Conservation (phyloP, 2,797 vertebrate species). For the Monodelphis domestica region DNA sequence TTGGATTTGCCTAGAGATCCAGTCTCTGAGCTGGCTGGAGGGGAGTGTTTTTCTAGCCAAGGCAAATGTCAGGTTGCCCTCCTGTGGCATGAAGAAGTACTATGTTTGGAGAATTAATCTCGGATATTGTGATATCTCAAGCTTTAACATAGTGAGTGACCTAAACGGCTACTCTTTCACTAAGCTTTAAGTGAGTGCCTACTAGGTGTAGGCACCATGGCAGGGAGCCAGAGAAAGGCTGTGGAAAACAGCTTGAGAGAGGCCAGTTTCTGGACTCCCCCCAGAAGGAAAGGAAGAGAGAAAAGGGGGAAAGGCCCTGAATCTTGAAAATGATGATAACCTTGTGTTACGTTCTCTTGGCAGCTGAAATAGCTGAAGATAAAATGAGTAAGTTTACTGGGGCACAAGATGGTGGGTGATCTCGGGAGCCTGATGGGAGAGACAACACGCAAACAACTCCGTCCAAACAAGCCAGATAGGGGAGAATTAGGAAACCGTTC, state of each 20-base stretch:
- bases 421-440: background rate
- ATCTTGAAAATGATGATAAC: no score
- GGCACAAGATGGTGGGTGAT: no score
- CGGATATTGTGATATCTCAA: slow-evolving; percentile 40
- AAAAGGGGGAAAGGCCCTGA: no score
- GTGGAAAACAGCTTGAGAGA: no score
- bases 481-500: background rate
- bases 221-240: background rate
- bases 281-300: no score
- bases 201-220: background rate
- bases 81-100: slow-evolving; percentile 24
- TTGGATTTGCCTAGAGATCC: slow-evolving; percentile 46
- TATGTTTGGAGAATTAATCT: slow-evolving; percentile 40
- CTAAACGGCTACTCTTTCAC: background rate
- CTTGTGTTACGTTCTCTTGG: no score
- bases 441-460: background rate
- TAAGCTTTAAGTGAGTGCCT: background rate
- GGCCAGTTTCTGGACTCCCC: no score
- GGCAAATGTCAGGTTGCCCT: slow-evolving; percentile 39
- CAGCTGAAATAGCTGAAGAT: no score
- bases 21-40: background rate
- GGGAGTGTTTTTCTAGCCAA: slow-evolving; percentile 36
- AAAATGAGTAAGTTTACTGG: no score
- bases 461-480: background rate
- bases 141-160: slow-evolving; percentile 41